A percentile compares a stretch with the other conserved stretches of the same genome.
phyloP scores from a whole-genome alignment of 2,888 invertebrate species.

The Philonicus albiceps region DNA sequence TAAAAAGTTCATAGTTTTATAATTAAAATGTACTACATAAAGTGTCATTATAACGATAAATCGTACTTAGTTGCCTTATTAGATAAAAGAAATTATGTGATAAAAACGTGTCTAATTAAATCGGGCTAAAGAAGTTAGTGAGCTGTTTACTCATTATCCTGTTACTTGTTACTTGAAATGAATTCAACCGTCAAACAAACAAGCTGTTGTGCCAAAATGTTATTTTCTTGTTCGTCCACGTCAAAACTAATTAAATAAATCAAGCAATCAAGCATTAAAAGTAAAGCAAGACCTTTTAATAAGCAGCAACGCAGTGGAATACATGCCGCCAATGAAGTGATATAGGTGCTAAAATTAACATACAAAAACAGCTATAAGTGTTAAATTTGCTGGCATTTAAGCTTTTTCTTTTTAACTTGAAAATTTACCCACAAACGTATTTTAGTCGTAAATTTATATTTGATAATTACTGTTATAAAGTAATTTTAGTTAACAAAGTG shows the following conservation, averaged over 20 bases:
- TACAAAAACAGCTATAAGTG: not conserved
- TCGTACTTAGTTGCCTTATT: slow-evolving; percentile 37
- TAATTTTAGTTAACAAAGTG: not conserved
- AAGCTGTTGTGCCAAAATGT: not conserved
- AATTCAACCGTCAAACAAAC: not conserved
- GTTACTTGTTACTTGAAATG: not conserved
- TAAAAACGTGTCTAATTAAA: slow-evolving; percentile 9
- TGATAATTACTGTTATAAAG: not conserved
- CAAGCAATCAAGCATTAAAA: not conserved
- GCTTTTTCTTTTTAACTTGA: not conserved
- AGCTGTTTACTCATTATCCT: not conserved
- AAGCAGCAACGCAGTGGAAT: not conserved
- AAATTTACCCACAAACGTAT: not conserved
- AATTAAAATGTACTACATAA: not conserved
- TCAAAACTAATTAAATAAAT: not conserved
- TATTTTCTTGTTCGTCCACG: not conserved
- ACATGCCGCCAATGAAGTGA: not conserved
- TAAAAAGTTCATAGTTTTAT: slow-evolving; percentile 9
- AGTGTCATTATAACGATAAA: not conserved
- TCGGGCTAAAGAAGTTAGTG: not conserved
- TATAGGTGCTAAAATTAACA: not conserved
- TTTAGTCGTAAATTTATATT: not conserved
- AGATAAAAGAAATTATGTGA: slow-evolving; percentile 25
- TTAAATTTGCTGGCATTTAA: not conserved
- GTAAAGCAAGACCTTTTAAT: not conserved